Conservation (phyloP, 30 jellyfish, hydroid and myxozoan genomes). For the Hydractinia echinata region DNA sequence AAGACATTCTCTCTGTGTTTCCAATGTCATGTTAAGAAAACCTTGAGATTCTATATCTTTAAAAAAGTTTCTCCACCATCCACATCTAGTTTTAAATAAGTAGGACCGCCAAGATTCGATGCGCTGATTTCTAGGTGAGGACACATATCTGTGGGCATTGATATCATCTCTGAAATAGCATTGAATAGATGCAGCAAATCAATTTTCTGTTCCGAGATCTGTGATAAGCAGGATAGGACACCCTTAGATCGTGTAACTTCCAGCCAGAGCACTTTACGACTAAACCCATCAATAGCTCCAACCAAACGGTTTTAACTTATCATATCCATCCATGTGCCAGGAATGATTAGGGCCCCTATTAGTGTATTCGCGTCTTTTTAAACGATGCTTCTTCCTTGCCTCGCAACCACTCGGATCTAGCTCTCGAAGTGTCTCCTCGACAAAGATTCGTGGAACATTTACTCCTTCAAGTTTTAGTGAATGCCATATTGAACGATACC, state of each 20-base stretch:
- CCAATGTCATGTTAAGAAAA: constrained; percentile 23
- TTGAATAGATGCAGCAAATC: constrained; percentile 55
- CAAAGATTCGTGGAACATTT: constrained; percentile 30
- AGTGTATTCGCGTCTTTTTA: constrained; percentile 18
- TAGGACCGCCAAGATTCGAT: constrained; percentile 75
- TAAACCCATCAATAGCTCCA: constrained; percentile 65
- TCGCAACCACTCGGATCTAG: constrained; percentile 33
- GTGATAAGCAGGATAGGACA: constrained; percentile 53
- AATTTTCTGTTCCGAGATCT: constrained; percentile 65
- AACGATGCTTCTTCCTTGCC: background rate
- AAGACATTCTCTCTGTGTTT: constrained; percentile 40
- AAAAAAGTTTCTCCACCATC: constrained; percentile 60
- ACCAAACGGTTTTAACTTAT: constrained; percentile 45
- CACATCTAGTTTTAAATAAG: constrained; percentile 19
- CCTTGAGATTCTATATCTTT: constrained; percentile 36
- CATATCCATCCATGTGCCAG: constrained; percentile 54
- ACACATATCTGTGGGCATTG: constrained; percentile 41
- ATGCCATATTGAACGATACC: constrained; percentile 42
- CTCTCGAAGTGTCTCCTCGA: constrained; percentile 19
- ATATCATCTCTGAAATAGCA: constrained; percentile 33
- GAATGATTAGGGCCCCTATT: constrained; percentile 39
- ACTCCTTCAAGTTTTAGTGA: constrained; percentile 28
- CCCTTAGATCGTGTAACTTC: constrained; percentile 47
- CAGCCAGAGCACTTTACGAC: constrained; percentile 59
- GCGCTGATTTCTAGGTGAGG: constrained; percentile 60